Evolutionary conservation across 2,797 vertebrate genomes (phyloP), one percentile per base, ranked within the genome.

Genomic region (Rallus crepitans): DNA sequence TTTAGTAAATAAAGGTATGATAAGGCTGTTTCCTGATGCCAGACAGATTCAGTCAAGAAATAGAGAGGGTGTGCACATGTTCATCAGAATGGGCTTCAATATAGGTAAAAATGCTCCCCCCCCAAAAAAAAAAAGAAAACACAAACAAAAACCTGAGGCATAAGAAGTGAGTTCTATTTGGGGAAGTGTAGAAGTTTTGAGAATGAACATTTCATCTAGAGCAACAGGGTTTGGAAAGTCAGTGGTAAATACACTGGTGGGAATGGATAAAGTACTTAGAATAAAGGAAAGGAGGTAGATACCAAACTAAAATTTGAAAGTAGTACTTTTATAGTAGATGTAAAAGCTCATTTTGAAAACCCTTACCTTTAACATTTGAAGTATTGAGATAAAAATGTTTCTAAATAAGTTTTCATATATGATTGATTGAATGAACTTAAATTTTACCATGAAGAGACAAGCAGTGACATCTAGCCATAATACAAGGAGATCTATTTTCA

Each of bases 111-210:
- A 59, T 45, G 12, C 42, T 19, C 18, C 42, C 18, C 42, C 42
- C 42, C 42, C 19, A 12, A 50, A 89, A 52, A 15, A 0, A 1
- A 56, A 64, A 15, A 0, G 1, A 56, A 64, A 68, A 57, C 60
- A 50, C 35, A 7, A 40, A 40, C 40, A 40, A 40, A 42, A 42
- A 42, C 42, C 17, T 8, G 7, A 61, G 45, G 23, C 12, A 5
- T 39, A 65, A 61, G 17, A 76, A 65, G 4, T 40, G 9, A 92
- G 48, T 77, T 89, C 19, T 79, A 9, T 59, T 69, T 65, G 27
- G 9, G 27, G 25, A 76, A 73, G 5, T 15, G 12, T 33, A 72
- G 25, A 30, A 78, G 9, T 7, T 69, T 12, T 17, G 20, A 83
- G 69, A 61, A 5, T 59, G 52, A 82, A 25, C 7, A 3, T 81